phyloP scores from a whole-genome alignment of 2,888 invertebrate genomes.

The Melieria crassipennis region DNA sequence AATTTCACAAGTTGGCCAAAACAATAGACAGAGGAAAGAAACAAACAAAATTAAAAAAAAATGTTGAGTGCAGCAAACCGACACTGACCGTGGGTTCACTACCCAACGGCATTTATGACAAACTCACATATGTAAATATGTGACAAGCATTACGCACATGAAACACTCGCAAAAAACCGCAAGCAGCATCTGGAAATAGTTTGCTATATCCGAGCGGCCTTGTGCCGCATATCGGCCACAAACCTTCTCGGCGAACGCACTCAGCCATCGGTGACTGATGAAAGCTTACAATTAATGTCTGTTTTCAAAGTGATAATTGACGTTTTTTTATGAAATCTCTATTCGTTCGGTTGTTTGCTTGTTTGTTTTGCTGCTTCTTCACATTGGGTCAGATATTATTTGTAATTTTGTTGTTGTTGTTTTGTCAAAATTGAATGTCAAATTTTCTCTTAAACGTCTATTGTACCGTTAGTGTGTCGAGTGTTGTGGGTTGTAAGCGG shows the following conservation, averaged over 20 bases:
- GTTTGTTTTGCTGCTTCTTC: too few species aligned
- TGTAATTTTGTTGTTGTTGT: slow-evolving; percentile 9
- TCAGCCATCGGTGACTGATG: slow-evolving; percentile 4
- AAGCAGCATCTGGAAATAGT: not conserved
- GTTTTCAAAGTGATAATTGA: slow-evolving; percentile 7
- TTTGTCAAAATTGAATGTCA: slow-evolving; percentile 2
- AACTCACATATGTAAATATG: not conserved
- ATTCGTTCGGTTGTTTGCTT: too few species aligned
- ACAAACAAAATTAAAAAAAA: too few species aligned
- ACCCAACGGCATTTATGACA: not conserved
- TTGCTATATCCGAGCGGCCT: slow-evolving; percentile 28
- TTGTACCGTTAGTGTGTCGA: not conserved
- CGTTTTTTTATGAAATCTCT: not conserved
- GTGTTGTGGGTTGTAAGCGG: slow-evolving; percentile 2
- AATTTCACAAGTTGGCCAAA: too few species aligned
- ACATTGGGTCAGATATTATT: not conserved
- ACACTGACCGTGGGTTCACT: too few species aligned
- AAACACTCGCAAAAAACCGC: not conserved
- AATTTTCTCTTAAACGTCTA: slow-evolving; percentile 22
- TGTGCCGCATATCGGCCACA: slow-evolving; percentile 29
- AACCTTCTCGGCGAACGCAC: not conserved
- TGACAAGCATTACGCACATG: slow-evolving; percentile 12
- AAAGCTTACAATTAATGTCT: slow-evolving; percentile 10
- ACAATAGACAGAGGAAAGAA: too few species aligned
- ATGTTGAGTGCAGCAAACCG: too few species aligned